Conservation (phyloP, 2,888 invertebrate genomes). For the Stictocephala bisonia region DNA sequence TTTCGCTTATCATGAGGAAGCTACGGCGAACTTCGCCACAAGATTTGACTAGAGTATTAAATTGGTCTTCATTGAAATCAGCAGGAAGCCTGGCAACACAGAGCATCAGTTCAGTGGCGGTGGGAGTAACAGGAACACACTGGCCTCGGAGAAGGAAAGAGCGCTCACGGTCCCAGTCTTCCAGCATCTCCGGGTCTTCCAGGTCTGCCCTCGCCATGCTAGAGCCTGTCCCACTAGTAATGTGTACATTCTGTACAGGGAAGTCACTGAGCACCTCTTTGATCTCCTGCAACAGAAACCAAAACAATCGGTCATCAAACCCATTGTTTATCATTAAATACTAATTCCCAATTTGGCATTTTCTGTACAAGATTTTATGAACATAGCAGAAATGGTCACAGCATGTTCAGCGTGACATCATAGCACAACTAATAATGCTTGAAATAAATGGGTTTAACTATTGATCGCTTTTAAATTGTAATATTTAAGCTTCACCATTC, state of each 20-base stretch:
- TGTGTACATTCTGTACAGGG: conserved; percentile 62
- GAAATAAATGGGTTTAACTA: too few relatives aligned
- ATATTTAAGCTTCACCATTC: too few relatives aligned
- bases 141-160: conserved; percentile 63
- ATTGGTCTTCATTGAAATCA: conserved; percentile 65
- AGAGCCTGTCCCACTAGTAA: conserved; percentile 60
- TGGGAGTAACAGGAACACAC: conserved; percentile 64
- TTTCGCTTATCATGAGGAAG: conserved; percentile 67
- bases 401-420: too few relatives aligned
- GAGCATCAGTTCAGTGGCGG: conserved; percentile 66
- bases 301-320: neutral
- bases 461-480: too few relatives aligned
- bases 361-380: too few relatives aligned
- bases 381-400: too few relatives aligned
- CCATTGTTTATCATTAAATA: too few relatives aligned
- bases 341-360: too few relatives aligned
- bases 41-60: conserved; percentile 64
- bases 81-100: conserved; percentile 67
- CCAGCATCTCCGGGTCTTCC: conserved; percentile 64
- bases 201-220: conserved; percentile 62
- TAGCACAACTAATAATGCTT: too few relatives aligned
- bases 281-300: conserved; percentile 57
- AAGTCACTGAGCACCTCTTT: conserved; percentile 62
- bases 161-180: conserved; percentile 64
- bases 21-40: conserved; percentile 66